Conservation (phyloP, 2,888 invertebrate genomes). For the Philereme vetulata region DNA sequence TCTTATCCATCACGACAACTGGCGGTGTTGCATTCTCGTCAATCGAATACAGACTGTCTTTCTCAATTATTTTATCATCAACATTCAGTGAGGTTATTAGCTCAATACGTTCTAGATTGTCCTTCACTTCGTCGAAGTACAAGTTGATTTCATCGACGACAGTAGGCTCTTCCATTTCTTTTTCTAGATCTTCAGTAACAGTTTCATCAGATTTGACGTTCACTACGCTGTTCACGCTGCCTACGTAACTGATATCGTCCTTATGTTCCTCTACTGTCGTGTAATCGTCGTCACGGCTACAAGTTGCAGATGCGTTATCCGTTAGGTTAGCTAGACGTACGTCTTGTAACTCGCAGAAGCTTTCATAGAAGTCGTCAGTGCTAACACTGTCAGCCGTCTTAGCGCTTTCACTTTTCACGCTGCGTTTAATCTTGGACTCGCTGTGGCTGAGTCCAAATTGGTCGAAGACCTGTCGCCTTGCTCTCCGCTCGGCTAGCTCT, state of each 20-base stretch:
- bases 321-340: slow-evolving; percentile 42
- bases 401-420: slow-evolving; percentile 41
- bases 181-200: slow-evolving; percentile 46
- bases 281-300: slow-evolving; percentile 46
- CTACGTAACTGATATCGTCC: slow-evolving; percentile 46
- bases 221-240: slow-evolving; percentile 52
- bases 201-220: slow-evolving; percentile 45
- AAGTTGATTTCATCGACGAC: slow-evolving; percentile 56
- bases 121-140: slow-evolving; percentile 60
- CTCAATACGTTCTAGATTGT: slow-evolving; percentile 59
- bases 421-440: slow-evolving; percentile 47
- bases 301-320: slow-evolving; percentile 39
- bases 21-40: slow-evolving; percentile 32
- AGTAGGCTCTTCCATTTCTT: slow-evolving; percentile 24
- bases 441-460: slow-evolving; percentile 52
- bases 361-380: slow-evolving; percentile 63
- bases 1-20: slow-evolving; percentile 33
- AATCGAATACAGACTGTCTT: slow-evolving; percentile 35
- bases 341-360: slow-evolving; percentile 57
- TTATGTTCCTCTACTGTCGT: slow-evolving; percentile 46
- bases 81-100: slow-evolving; percentile 50
- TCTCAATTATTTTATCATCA: slow-evolving; percentile 46
- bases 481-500: slow-evolving; percentile 64
- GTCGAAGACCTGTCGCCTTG: slow-evolving; percentile 60
- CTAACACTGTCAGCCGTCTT: slow-evolving; percentile 47